phyloP scores from a whole-genome alignment of 2,113 vertebrate species.

The Pluvianellus socialis region DNA sequence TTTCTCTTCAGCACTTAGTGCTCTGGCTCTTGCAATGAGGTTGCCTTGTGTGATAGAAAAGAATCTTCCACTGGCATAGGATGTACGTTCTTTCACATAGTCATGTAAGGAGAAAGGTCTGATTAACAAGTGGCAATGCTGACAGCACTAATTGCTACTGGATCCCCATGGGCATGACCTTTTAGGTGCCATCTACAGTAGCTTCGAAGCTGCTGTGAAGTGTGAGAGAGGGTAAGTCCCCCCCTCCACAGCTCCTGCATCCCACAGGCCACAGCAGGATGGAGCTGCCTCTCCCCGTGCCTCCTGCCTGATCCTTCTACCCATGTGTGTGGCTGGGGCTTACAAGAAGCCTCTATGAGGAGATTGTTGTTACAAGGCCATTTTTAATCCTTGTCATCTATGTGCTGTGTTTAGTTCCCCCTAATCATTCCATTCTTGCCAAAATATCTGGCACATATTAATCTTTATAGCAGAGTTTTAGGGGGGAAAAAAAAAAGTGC shows the following conservation, averaged over 20 bases:
- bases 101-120: background rate
- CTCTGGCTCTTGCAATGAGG: background rate
- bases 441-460: background rate
- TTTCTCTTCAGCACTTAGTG: background rate
- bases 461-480: background rate
- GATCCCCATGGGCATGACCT: background rate
- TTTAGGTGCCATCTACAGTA: background rate
- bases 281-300: background rate
- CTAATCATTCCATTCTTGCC: background rate
- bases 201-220: background rate
- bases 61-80: background rate
- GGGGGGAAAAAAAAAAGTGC: background rate
- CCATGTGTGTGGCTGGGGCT: background rate
- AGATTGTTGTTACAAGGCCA: background rate
- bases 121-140: background rate
- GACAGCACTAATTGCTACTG: background rate
- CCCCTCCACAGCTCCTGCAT: background rate
- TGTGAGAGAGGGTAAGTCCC: background rate
- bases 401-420: background rate
- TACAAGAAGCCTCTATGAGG: background rate
- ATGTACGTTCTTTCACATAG: background rate
- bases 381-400: background rate
- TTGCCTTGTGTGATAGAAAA: background rate
- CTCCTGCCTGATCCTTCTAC: background rate
- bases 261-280: background rate